Conservation (phyloP, 2,888 invertebrate genomes). For the Colostygia pectinataria region DNA sequence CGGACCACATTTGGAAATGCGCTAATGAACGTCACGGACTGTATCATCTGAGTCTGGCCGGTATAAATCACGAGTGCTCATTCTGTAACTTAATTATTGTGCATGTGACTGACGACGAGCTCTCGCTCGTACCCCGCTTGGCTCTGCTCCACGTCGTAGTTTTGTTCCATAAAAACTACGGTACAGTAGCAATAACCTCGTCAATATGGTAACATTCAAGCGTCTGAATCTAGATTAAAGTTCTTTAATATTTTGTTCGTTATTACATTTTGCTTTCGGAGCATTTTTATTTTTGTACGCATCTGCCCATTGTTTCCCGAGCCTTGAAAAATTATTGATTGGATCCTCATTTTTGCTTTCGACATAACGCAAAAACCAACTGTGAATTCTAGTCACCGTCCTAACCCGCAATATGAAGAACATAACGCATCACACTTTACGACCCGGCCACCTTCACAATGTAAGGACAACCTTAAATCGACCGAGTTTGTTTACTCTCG, state of each 20-base stretch:
- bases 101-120: conserved; percentile 17
- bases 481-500: conserved; percentile 28
- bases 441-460: conserved; percentile 31
- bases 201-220: conserved; percentile 27
- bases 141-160: conserved; percentile 27
- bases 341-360: too few species aligned
- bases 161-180: conserved; percentile 22
- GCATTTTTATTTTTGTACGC: not conserved
- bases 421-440: conserved; percentile 31
- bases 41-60: conserved; percentile 8
- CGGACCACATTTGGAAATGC: conserved; percentile 16
- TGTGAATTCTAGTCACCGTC: not conserved
- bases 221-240: conserved; percentile 16
- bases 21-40: conserved; percentile 23
- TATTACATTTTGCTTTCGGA: conserved; percentile 16
- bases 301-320: not conserved
- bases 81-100: conserved; percentile 26
- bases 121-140: conserved; percentile 22
- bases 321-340: too few species aligned
- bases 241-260: conserved; percentile 13
- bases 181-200: conserved; percentile 24
- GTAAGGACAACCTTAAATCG: conserved; percentile 30
- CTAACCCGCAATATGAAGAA: conserved; percentile 11
- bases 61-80: conserved; percentile 22
- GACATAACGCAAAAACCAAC: too few species aligned